Evolutionary conservation across 2,797 vertebrate species (phyloP), one percentile per base, ranked within the genome.

Genomic region (Eleutherodactylus coqui): DNA sequence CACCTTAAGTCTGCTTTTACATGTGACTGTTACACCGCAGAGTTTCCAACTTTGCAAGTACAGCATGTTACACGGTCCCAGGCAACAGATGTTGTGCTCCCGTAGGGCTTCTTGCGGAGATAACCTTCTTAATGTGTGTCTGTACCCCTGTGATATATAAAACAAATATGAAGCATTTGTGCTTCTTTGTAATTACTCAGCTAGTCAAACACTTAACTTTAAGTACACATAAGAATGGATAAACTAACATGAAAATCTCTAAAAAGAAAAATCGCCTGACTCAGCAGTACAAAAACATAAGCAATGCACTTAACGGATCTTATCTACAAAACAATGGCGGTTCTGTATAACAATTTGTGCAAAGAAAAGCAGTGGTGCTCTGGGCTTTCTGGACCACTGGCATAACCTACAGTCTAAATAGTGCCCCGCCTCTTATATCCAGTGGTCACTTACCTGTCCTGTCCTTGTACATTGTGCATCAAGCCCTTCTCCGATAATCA

Each of bases 121-220:
- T n/a, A 81, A 70, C 79, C 62, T 36, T 69, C 29, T n/a, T 69
- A 53, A 82, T 82, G 62, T 47, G 32, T 49, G 45, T 34, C 45
- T 82, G 13, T 34, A 49, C 32, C 45, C 29, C 29, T 69, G 62
- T 70, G 62, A 43, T 36, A 70, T 27, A 24, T n/a, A 70, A 51
- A 70, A 82, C 45, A 82, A 82, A 82, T 36, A 82, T 69, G 32
- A 53, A 11, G 21, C 79, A 51, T 47, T 82, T 70, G 32, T 34
- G 8, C 47, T 11, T 49, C 47, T 49, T 70, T n/a, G 45, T 70
- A 70, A 82, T 82, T 82, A 82, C 34, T 82, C 62, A 58, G 27
- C 27, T 49, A 81, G 51, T 49, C 62, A 70, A 53, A 38, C 60
- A 32, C 43, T 43, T 80, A 80, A 32, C 43, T 19, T 80, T 62